Evolutionary conservation across 2,797 vertebrate species (phyloP), one percentile per base, ranked within the genome.

Genomic region (Spinus pinus): DNA sequence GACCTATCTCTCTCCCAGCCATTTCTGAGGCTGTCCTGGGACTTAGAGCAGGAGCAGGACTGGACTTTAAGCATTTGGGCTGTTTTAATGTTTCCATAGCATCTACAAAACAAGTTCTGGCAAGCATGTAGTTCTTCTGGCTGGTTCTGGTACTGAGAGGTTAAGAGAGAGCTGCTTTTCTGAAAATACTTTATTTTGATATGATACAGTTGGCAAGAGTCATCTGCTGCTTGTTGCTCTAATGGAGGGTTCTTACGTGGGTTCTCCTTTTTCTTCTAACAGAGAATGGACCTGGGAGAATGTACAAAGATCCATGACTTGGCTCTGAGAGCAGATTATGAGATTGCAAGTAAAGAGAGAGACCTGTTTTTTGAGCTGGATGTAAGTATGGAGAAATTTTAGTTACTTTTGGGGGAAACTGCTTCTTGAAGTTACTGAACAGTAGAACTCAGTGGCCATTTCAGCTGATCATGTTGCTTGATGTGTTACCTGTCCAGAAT

Each of bases 241-340:
- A 51, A 19, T 28, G 65, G 20, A 42, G 37, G 10, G 21, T 27
- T 88, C 49, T 95, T 42, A 54, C 4, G 3, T 9, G 86, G n/a
- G 30, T 57, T 94, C 81, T 58, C 12, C 58, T 65, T 86, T 92
- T 69, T 78, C 56, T 97, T 72, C 78, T 74, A 47, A 91, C 75
- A 99, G 99, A 98, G 99, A 64, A 99, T 99, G 99, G 99, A 99
- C 97, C 98, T 99, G 88, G 99, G 99, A 79, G 99, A 99, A 83
- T 99, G 99, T 96, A 99, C 99, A 33, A 99, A 99, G 98, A 99
- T 99, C 97, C 99, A 99, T 66, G 99, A 99, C 97, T 97, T 99
- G 98, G 99, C 99, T 22, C 98, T 99, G 94, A 98, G 99, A 97
- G 99, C 99, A 54, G 99, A 99, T 98, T 99, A 99, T 97, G 99